Conservation (phyloP, 2,888 invertebrate genomes). For the Isoperla grammatica region DNA sequence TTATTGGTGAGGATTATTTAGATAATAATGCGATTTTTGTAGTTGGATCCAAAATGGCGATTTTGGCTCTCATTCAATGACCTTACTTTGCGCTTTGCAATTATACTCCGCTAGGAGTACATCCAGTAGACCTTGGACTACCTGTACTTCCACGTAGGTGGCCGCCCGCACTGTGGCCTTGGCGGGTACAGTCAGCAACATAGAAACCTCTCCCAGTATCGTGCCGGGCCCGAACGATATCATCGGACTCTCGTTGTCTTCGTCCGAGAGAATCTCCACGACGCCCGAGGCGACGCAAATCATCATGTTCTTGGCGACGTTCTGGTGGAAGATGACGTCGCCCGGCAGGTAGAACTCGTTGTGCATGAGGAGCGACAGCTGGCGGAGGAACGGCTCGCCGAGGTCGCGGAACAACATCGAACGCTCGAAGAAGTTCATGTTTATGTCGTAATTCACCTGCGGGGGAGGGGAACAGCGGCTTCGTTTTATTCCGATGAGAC, state of each 20-base stretch:
- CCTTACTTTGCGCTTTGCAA: too few species aligned
- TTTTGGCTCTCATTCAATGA: too few species aligned
- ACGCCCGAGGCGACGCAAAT: conserved; percentile 49
- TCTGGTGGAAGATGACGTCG: conserved; percentile 49
- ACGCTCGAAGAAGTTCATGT: not conserved
- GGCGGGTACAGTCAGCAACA: conserved; percentile 49
- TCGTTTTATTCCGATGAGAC: too few species aligned
- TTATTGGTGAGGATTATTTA: too few species aligned
- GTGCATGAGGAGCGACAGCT: conserved; percentile 43
- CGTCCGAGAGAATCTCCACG: conserved; percentile 50
- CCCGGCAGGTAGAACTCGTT: conserved; percentile 51
- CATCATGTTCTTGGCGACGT: conserved; percentile 50
- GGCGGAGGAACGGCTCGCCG: not conserved
- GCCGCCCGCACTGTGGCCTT: conserved; percentile 51
- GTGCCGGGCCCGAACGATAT: conserved; percentile 49
- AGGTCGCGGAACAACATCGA: not conserved
- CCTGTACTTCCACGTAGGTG: conserved; percentile 48
- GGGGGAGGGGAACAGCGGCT: too few species aligned
- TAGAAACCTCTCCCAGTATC: conserved; percentile 48
- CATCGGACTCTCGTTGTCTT: conserved; percentile 51
- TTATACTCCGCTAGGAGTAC: too few species aligned
- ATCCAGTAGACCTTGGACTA: too few species aligned
- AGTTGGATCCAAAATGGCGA: too few species aligned
- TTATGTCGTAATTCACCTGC: not conserved
- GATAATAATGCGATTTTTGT: too few species aligned